phyloP scores from a whole-genome alignment of 2,888 invertebrate genomes.

The Sesia apiformis region DNA sequence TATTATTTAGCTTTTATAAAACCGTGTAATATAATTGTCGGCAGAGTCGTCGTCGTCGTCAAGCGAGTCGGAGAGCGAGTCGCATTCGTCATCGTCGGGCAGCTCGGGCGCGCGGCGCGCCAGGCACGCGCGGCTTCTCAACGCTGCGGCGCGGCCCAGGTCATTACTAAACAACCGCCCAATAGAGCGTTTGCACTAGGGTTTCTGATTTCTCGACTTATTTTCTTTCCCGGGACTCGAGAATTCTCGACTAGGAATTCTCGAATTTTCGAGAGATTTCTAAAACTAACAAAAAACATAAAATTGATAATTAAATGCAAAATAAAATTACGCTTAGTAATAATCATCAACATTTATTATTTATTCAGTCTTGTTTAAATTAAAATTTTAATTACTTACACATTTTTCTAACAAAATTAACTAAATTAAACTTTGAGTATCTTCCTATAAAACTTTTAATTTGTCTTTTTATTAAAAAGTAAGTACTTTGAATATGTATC shows the following conservation, averaged over 20 bases:
- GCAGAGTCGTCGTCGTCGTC: constrained; percentile 64
- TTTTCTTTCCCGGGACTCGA: background rate
- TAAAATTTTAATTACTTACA: too few relatives aligned
- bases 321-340: too few relatives aligned
- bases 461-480: too few relatives aligned
- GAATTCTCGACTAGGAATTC: background rate
- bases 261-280: background rate
- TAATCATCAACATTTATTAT: too few relatives aligned
- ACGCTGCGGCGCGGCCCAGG: constrained; percentile 60
- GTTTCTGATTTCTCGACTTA: background rate
- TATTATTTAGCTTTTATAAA: too few relatives aligned
- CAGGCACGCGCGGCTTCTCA: constrained; percentile 53
- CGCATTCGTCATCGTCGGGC: constrained; percentile 62
- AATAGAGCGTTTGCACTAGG: background rate
- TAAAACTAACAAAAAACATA: too few relatives aligned
- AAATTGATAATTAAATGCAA: too few relatives aligned
- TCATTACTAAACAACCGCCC: constrained; percentile 8
- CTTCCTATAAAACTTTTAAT: too few relatives aligned
- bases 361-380: too few relatives aligned
- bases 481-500: too few relatives aligned
- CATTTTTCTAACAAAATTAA: too few relatives aligned
- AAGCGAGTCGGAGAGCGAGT: constrained; percentile 66
- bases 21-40: background rate
- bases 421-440: too few relatives aligned
- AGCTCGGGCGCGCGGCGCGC: constrained; percentile 62